Conservation (phyloP, 2,797 vertebrate species). For the Gambusia yucatana region DNA sequence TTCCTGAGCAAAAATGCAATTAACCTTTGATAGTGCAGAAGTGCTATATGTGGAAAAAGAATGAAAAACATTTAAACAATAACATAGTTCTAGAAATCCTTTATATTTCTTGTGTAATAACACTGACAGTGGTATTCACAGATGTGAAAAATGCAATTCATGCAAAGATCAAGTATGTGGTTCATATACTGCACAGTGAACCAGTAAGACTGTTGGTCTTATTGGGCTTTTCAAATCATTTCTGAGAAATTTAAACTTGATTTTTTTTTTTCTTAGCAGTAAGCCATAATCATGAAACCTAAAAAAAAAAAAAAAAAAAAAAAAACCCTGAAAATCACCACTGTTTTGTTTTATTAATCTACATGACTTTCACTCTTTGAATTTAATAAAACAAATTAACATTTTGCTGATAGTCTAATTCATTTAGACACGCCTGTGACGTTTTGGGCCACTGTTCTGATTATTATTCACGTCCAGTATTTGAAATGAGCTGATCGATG, state of each 20-base stretch:
- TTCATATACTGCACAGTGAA: not conserved
- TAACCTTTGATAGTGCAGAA: slow-evolving; percentile 32
- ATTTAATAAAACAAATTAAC: not conserved
- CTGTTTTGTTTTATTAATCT: not conserved
- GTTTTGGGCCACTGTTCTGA: slow-evolving; percentile 47
- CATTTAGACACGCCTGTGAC: not conserved
- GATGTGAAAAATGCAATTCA: slow-evolving; percentile 32
- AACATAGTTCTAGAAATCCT: slow-evolving; percentile 21
- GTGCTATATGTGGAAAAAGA: not conserved
- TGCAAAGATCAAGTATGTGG: not conserved
- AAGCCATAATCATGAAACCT: not conserved
- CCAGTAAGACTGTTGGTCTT: not conserved
- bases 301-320: not conserved
- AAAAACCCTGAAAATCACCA: not conserved
- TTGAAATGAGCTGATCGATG: slow-evolving; percentile 66
- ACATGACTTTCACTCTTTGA: not conserved
- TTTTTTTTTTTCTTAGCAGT: not conserved
- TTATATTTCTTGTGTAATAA: slow-evolving; percentile 35
- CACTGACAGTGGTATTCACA: slow-evolving; percentile 39
- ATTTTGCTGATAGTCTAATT: not conserved
- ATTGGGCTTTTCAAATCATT: not conserved
- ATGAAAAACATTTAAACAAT: slow-evolving; percentile 37
- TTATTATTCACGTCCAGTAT: slow-evolving; percentile 63
- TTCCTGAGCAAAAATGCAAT: slow-evolving; percentile 33
- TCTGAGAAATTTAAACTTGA: not conserved